Evolutionary conservation across 53 echinoderm and acorn worm genomes (phyloP), one percentile per base, ranked within the genome.

Genomic region (Arbacia lixula): DNA sequence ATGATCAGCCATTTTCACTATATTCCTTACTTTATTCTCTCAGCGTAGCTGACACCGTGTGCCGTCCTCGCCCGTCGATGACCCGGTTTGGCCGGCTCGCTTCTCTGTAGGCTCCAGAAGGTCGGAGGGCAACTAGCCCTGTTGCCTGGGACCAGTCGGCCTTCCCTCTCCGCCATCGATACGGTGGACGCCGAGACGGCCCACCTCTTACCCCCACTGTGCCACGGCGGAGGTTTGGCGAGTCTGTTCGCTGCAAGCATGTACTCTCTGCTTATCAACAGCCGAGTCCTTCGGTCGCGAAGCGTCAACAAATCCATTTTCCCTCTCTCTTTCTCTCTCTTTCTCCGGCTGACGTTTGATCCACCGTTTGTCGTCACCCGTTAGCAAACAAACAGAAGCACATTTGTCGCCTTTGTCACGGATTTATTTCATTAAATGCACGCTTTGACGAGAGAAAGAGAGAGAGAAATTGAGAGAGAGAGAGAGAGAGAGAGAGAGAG

Each of bases 21-120:
- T n/a, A n/a, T n/a, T n/a, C n/a, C n/a, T n/a, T 75, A 75, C 75
- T 54, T 75, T 75, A 38, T 75, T 75, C 55, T 75, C 11, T 75
- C 75, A 20, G 75, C 75, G 5, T 75, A 75, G 54, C 36, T 78
- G 16, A 27, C 11, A 24, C 40, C 31, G 39, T 39, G 14, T 1
- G 79, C 79, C 40, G 79, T 78, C 36, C 25, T 58, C 0, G 79
- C 79, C 31, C 79, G 36, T 19, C 60, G 58, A 21, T 37, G 11
- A 0, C 79, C 79, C 60, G 79, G 79, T 29, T 40, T 60, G 12
- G 79, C 79, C 36, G 79, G 61, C 2, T 78, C 60, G 79, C 60
- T 78, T 25, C 79, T 36, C 27, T 78, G 79, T 25, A 78, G 38
- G 40, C 79, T 78, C 79, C 79, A 78, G 28, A 78, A 78, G 12